phyloP scores from a whole-genome alignment of 2,888 invertebrate genomes.

The Hermaeophaga mercurialis region DNA sequence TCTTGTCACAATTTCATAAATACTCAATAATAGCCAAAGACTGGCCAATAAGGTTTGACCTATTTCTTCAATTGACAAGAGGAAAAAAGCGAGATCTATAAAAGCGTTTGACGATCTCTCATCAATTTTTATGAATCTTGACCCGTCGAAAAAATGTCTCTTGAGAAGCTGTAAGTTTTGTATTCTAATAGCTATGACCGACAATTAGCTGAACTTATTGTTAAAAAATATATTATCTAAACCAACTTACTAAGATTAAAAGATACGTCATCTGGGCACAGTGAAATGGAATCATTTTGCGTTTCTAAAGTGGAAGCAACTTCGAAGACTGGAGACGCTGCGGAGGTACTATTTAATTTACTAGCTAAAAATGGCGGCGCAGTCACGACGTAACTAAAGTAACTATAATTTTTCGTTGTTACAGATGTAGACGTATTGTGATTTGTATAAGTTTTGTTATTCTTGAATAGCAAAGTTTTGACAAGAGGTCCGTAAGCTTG shows the following conservation, averaged over 20 bases:
- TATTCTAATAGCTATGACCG: no score
- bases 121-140: no score
- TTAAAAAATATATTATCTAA: no score
- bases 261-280: slow-evolving; percentile 66
- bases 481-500: slow-evolving; percentile 39
- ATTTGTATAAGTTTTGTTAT: slow-evolving; percentile 32
- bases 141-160: no score
- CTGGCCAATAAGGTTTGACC: no score
- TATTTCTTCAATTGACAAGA: no score
- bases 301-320: slow-evolving; percentile 31
- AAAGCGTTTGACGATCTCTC: no score
- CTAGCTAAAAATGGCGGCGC: slow-evolving; percentile 36
- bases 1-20: no score
- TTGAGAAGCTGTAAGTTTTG: no score
- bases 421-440: slow-evolving; percentile 24
- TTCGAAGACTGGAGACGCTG: slow-evolving; percentile 26
- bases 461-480: slow-evolving; percentile 40
- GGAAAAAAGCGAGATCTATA: no score
- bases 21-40: no score
- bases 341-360: slow-evolving; percentile 29
- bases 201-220: no score
- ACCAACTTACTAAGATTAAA: slow-evolving; percentile 70
- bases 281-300: slow-evolving; percentile 45
- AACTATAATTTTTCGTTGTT: slow-evolving; percentile 30
- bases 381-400: slow-evolving; percentile 38